These are phyloP conservation scores for Eulithis prunata DNA, from an alignment of 2,888 invertebrate genomes.

Conservation along the genomic window DNA sequence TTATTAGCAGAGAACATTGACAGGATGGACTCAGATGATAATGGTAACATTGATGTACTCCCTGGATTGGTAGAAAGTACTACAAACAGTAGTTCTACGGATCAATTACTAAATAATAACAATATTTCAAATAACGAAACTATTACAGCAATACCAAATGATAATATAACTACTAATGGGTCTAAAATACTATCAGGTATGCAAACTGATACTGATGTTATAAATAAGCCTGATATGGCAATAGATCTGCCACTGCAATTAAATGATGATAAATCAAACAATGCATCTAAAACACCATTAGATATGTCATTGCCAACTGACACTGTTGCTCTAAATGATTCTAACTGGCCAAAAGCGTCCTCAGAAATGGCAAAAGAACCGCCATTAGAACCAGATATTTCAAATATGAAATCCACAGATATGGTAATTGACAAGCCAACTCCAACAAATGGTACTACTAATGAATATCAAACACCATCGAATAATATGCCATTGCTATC, in stretches of 20 bases:
- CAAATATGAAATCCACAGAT: neutral
- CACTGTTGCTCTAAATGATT: neutral
- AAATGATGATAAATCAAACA: neutral
- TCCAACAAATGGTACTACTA: too few relatives aligned
- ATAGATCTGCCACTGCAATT: neutral
- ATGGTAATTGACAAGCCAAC: too few relatives aligned
- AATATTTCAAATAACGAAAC: neutral
- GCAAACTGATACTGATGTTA: too few relatives aligned
- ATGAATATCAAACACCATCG: too few relatives aligned
- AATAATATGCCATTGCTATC: too few relatives aligned
- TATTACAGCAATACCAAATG: neutral
- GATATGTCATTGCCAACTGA: neutral
- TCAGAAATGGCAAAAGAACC: neutral
- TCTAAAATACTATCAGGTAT: neutral
- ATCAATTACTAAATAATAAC: neutral
- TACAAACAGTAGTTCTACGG: neutral
- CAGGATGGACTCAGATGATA: slow-evolving; percentile 2
- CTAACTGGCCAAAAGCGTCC: neutral
- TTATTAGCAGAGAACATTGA: slow-evolving; percentile 6
- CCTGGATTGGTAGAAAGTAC: neutral
- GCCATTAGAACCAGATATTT: neutral
- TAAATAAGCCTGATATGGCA: neutral
- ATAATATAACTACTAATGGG: slow-evolving; percentile 1
- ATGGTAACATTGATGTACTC: neutral
- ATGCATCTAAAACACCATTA: neutral